Base-by-base conservation (phyloP, 2,113 vertebrate species). In the Corydoras sp. region DNA sequence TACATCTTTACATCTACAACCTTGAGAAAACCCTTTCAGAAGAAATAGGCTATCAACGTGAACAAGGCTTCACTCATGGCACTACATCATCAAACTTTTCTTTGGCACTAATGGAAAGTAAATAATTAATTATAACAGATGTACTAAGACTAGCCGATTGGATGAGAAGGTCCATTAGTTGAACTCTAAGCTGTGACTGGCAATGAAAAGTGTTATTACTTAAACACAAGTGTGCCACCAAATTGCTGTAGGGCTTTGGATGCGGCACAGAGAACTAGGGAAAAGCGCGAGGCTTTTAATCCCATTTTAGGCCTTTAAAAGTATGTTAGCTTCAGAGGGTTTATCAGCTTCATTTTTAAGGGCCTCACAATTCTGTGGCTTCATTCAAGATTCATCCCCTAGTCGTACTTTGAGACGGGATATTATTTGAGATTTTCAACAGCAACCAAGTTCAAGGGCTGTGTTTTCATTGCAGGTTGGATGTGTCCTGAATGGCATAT, bases 1-100 rank as follows among this genome's bases (percentile, higher is more conserved):
- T 72, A 70, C 62, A 48, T 69, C 12, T 55, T 48, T 62, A 62
- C 62, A 78, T 73, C 72, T 2, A 50, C 53, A 72, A 78, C 80
- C 80, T 82, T 78, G 77, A 75, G 75, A 50, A 31, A 58, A 62
- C 32, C 30, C 30, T 62, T 48, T 50, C 14, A 32, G 13, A 24
- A 24, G 18, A 24, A 24, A 24, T 24, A 24, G 18, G 18, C 18
- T 24, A 24, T 24, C 18, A 24, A 24, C 18, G 2, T 24, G 18
- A 24, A 24, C 18, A 24, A 24, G 18, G 18, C 18, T 24, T 24
- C 18, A 24, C 18, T 24, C 18, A 24, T 24, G 18, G 18, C 18
- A 24, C 18, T 24, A 24, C 18, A 24, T 24, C 18, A 24, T 24
- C 18, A 2, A 24, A 24, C 18, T 24, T 24, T 24, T 24, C 18